A percentile compares a stretch with the other conserved stretches of the same genome.
These are phyloP conservation scores for Ctenochaetus hawaiiensis DNA, from an alignment of 2,797 vertebrate genomes.

Conservation along the genomic window DNA sequence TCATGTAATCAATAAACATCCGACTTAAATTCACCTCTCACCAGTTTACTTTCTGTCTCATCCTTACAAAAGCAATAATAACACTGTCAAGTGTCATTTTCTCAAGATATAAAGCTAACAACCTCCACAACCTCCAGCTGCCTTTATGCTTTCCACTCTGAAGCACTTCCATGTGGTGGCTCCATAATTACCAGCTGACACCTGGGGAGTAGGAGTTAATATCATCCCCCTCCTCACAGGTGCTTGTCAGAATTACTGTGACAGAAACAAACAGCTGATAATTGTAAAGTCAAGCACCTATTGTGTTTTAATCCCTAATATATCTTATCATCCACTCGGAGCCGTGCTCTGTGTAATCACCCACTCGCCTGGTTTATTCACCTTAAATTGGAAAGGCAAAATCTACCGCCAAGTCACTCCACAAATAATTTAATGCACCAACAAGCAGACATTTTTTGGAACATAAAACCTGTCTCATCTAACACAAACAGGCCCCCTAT, in stretches of 20 bases:
- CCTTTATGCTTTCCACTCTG: conserved; percentile 16
- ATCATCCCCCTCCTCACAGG: conserved; percentile 19
- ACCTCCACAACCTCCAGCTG: conserved; percentile 27
- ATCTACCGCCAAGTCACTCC: conserved; percentile 29
- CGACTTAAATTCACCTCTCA: not conserved
- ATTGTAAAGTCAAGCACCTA: conserved; percentile 42
- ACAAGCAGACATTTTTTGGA: conserved; percentile 59
- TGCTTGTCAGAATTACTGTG: conserved; percentile 20
- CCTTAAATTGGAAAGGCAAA: conserved; percentile 33
- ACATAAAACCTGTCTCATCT: conserved; percentile 61
- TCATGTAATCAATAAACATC: not conserved
- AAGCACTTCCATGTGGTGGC: conserved; percentile 6
- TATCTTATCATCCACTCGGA: conserved; percentile 10
- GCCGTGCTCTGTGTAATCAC: conserved; percentile 22
- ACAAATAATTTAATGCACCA: conserved; percentile 58
- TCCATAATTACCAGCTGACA: conserved; percentile 30
- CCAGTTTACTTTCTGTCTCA: not conserved
- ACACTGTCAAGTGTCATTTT: conserved; percentile 20
- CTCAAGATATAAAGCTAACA: not conserved
- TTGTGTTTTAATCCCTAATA: conserved; percentile 23
- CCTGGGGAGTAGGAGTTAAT: conserved; percentile 21
- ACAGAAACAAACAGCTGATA: conserved; percentile 57
- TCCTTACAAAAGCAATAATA: not conserved
- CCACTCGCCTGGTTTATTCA: conserved; percentile 17
- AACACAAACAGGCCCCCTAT: conserved; percentile 59